Evolutionary conservation across 2,113 vertebrate species (phyloP), one percentile per base, ranked within the genome.

Genomic region (Theristicus caerulescens): DNA sequence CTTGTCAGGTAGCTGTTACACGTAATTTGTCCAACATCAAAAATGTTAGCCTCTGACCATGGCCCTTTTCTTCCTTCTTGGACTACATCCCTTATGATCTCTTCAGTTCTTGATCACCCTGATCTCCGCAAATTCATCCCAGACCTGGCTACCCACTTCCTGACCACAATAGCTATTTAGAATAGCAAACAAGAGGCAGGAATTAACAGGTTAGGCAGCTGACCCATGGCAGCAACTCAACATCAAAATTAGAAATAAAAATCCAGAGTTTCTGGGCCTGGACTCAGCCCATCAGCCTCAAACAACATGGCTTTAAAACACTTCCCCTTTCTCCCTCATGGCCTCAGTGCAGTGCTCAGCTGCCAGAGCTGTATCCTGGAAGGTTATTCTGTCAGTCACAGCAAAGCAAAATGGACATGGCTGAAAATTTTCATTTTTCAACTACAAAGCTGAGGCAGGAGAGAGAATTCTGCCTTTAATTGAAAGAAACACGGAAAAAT

Each of bases 401-500:
- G 54, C 13, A 94, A 36, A 82, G 40, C 15, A 91, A 93, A 92
- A 70, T 8, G 24, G 32, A 59, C 16, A 42, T 32, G 27, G 38
- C 27, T 61, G 18, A 14, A 14, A 31, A 71, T 32, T 86, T 81
- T 59, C 4, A 74, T 40, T 96, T 91, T 84, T 91, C 61, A 85
- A 15, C 31, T 61, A 22, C 0, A 1, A 93, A 65, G 22, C 14
- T 65, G 34, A 93, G 31, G 61, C 49, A 77, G 31, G 51, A 85
- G 34, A 95, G 49, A 93, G 81, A 96, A 91, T 89, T 88, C 81
- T 76, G 42, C 72, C 29, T 91, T 96, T 83, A 94, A 82, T 2
- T 80, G n/a, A 82, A 96, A 97, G 87, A 97, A 97, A 82, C 58
- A 82, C 21, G 96, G 92, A 91, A 92, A 90, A 92, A 54, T 32